Conservation (phyloP, 1,140 invertebrate genomes). For the Drosophila teissieri region DNA sequence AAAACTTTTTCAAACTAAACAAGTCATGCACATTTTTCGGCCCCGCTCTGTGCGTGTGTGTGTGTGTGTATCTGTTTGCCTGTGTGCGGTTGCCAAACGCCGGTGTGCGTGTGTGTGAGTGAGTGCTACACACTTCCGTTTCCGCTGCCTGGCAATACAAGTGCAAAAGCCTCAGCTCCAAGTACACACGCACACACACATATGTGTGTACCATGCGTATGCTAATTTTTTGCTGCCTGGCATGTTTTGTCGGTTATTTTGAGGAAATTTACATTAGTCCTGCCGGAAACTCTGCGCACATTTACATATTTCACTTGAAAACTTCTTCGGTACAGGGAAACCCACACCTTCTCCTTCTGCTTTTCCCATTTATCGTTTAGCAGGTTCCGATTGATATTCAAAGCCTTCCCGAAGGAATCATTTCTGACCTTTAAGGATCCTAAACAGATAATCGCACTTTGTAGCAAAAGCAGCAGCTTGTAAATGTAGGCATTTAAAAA, state of each 20-base stretch:
- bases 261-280: conserved; percentile 69
- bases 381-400: neutral
- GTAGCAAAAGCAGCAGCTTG: no score
- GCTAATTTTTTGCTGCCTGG: conserved; percentile 36
- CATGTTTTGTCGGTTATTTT: conserved; percentile 56
- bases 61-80: conserved; percentile 37
- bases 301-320: conserved; percentile 53
- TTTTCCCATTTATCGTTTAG: neutral
- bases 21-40: conserved; percentile 74
- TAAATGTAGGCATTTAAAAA: no score
- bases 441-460: no score
- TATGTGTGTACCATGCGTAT: conserved; percentile 11
- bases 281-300: conserved; percentile 31
- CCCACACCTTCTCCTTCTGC: neutral
- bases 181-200: conserved; percentile 1
- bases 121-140: conserved; percentile 48
- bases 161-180: neutral
- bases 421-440: no score
- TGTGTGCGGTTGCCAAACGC: conserved; percentile 34
- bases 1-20: conserved; percentile 79
- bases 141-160: conserved; percentile 38
- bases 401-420: neutral
- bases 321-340: neutral
- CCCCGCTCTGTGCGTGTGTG: conserved; percentile 12
- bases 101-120: conserved; percentile 4